phyloP scores from a whole-genome alignment of 2,113 vertebrate genomes.

The Micronycteris hirsuta region DNA sequence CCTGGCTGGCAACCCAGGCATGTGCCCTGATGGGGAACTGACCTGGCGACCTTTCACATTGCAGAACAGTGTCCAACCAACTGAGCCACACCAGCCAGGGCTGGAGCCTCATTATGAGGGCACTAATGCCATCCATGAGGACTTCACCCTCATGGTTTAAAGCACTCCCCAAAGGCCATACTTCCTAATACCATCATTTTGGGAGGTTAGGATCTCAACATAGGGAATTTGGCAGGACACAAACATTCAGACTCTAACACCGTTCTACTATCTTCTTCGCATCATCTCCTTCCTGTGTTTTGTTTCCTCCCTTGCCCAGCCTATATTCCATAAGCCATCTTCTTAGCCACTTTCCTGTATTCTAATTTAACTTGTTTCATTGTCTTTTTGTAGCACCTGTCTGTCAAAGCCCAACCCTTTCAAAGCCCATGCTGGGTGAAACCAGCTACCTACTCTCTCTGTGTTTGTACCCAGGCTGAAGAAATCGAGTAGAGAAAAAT shows the following conservation, averaged over 20 bases:
- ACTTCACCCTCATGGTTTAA: background rate
- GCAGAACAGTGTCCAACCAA: too few relatives aligned
- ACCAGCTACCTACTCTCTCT: background rate
- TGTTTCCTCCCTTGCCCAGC: background rate
- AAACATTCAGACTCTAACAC: background rate
- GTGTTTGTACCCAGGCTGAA: background rate
- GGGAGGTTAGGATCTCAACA: background rate
- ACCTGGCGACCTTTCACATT: too few relatives aligned
- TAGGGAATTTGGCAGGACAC: background rate
- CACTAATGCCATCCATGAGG: background rate
- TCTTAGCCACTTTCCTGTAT: background rate
- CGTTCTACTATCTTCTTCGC: background rate
- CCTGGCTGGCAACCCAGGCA: too few relatives aligned
- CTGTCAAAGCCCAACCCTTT: background rate
- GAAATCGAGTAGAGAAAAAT: background rate
- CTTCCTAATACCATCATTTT: background rate
- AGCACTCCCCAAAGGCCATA: background rate
- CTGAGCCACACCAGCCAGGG: too few relatives aligned
- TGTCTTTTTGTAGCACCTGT: background rate
- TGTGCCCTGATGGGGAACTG: too few relatives aligned
- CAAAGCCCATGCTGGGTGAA: background rate
- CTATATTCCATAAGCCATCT: background rate
- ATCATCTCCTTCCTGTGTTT: background rate
- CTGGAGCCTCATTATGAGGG: background rate
- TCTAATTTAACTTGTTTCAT: background rate